A percentile compares a stretch with the other conserved stretches of the same genome.
These are phyloP conservation scores for Pyrochroa serraticornis DNA, from an alignment of 2,888 invertebrate species.

Conservation along the genomic window DNA sequence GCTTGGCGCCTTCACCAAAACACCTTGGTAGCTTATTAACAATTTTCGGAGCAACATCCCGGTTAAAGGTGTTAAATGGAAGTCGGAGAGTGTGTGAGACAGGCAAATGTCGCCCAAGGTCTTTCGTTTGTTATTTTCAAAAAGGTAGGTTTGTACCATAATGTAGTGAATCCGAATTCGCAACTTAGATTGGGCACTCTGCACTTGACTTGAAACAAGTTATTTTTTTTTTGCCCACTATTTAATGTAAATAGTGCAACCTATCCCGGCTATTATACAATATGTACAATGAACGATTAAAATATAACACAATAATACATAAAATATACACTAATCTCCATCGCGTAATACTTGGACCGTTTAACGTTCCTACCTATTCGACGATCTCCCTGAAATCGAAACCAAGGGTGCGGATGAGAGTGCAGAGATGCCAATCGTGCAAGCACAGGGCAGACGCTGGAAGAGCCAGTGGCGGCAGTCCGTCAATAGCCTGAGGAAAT, in stretches of 20 bases:
- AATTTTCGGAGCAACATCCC: background rate
- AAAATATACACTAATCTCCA: slow-evolving; percentile 43
- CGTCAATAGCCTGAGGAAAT: slow-evolving; percentile 48
- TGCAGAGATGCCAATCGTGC: slow-evolving; percentile 50
- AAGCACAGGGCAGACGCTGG: slow-evolving; percentile 48
- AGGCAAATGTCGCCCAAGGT: slow-evolving; percentile 21
- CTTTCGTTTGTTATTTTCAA: slow-evolving; percentile 17
- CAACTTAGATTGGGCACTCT: slow-evolving; percentile 43
- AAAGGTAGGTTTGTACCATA: slow-evolving; percentile 22
- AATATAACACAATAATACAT: slow-evolving; percentile 45
- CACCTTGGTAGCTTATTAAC: slow-evolving; percentile 18
- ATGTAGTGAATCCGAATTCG: slow-evolving; percentile 12
- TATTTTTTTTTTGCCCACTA: slow-evolving; percentile 45
- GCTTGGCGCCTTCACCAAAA: slow-evolving; percentile 10
- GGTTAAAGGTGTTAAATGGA: slow-evolving; percentile 6
- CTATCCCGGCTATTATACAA: slow-evolving; percentile 50
- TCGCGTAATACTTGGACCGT: slow-evolving; percentile 35
- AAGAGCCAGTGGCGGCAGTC: slow-evolving; percentile 46
- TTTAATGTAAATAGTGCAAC: slow-evolving; percentile 55
- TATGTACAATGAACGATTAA: slow-evolving; percentile 51
- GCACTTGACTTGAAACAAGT: slow-evolving; percentile 38
- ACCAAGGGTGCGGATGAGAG: slow-evolving; percentile 16
- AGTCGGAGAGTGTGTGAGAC: slow-evolving; percentile 9
- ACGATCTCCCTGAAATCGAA: slow-evolving; percentile 12
- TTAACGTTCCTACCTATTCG: slow-evolving; percentile 13